A percentile compares a stretch with the other conserved stretches of the same genome.
phyloP scores from a whole-genome alignment of 2,113 vertebrate genomes.

The Dunckerocampus dactyliophorus region DNA sequence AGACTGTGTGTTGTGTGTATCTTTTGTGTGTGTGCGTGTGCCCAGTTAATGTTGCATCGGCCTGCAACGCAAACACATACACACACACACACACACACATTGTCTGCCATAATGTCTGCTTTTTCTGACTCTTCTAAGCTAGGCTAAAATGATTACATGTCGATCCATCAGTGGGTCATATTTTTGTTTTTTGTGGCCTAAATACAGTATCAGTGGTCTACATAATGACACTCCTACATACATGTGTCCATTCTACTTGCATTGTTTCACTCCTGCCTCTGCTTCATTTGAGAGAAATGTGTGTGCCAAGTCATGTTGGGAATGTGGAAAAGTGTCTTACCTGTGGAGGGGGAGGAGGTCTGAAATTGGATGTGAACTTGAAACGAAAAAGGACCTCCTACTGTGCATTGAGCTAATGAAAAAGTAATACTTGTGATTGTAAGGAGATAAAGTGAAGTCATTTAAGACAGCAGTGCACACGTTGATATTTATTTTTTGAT shows the following conservation, averaged over 20 bases:
- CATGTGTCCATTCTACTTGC: constrained; percentile 47
- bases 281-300: constrained; percentile 71
- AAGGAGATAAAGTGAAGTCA: neutral
- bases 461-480: constrained; percentile 1
- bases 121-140: neutral
- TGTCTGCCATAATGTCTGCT: neutral
- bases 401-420: constrained; percentile 17
- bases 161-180: constrained; percentile 8
- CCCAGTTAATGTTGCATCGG: too few relatives aligned
- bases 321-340: constrained; percentile 65
- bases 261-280: constrained; percentile 59
- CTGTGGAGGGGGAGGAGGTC: constrained; percentile 12
- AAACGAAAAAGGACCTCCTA: constrained; percentile 46
- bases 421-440: neutral
- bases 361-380: constrained; percentile 61
- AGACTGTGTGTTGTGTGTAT: too few relatives aligned
- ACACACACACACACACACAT: too few relatives aligned
- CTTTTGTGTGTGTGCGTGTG: too few relatives aligned
- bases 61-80: too few relatives aligned
- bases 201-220: constrained; percentile 14
- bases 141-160: too few relatives aligned
- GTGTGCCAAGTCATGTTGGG: constrained; percentile 62
- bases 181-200: constrained; percentile 41
- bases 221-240: constrained; percentile 20
- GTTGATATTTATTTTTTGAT: constrained; percentile 17